Base-by-base conservation (phyloP, 2,888 invertebrate species). In the Callinectes sapidus region DNA sequence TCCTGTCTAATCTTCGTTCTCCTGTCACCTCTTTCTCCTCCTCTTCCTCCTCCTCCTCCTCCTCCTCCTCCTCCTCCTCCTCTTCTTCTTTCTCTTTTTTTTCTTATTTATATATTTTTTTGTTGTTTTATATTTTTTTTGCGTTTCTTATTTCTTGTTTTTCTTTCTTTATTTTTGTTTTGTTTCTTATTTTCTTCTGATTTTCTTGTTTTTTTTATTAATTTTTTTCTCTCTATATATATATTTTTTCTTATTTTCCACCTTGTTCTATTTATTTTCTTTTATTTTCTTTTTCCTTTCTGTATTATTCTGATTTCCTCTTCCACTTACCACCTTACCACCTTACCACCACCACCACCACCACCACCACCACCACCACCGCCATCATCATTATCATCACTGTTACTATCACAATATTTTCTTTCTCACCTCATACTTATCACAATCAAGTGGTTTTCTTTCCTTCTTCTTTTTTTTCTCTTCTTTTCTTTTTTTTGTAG, bases 31-130 rank as follows among this genome's bases (percentile, higher is more conserved):
- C 81, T 16, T 81, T 81, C 81, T 35, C 35, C 35, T 71, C 81
- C 35, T 35, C 81, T 35, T 81, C 81, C 81, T 81, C 35, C 81
- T 81, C 81, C 81, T 81, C 81, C 35, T 81, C 81, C 81, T 81
- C 81, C 35, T 81, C 35, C 35, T 32, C 81, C 18, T 81, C 81
- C 35, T 35, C 18, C 18, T 35, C 35, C 18, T 35, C 18, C 14
- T 35, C 81, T 3, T 81, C 81, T 35, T 35, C 10, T 3, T 35
- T 16, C 35, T 81, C 77, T 1, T 23, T 32, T 81, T 2, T 23
- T 13, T 81, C 32, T 32, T 32, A 32, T 81, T 81, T 81, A 5
- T 81, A 0, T 81, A 5, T 16, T 16, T 14, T 81, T 81, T 1
- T 8, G 5, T 35, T 35, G 1, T 35, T 35, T 16, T 13, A 32